These are phyloP conservation scores for Saccostrea cuccullata DNA, from an alignment of 1,140 invertebrate genomes.

Conservation along the genomic window DNA sequence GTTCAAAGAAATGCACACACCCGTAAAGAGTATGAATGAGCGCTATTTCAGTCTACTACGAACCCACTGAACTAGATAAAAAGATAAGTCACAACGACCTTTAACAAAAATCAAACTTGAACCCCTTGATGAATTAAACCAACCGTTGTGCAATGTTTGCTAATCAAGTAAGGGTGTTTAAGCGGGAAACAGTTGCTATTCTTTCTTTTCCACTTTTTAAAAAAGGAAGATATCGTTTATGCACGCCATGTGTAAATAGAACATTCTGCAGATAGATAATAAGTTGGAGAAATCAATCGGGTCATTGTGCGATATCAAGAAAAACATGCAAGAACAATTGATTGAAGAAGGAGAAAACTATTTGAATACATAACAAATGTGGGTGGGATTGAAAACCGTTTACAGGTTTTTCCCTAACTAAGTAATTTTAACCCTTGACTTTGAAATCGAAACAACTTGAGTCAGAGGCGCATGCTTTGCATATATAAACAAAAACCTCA, in stretches of 20 bases:
- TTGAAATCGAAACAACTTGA: background rate
- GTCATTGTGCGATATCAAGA: background rate
- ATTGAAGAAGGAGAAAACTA: background rate
- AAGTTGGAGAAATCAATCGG: background rate
- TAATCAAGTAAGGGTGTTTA: constrained; percentile 21
- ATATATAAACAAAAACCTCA: background rate
- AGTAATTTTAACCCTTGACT: background rate
- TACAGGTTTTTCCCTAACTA: background rate
- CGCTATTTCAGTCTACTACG: constrained; percentile 10
- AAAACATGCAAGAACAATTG: background rate
- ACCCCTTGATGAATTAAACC: background rate
- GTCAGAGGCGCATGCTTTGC: background rate
- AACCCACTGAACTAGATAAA: constrained; percentile 26
- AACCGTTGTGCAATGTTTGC: constrained; percentile 17
- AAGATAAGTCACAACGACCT: constrained; percentile 27
- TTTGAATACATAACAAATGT: background rate
- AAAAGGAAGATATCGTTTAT: background rate
- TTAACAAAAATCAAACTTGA: constrained; percentile 32
- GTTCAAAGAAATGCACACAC: constrained; percentile 28
- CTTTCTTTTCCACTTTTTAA: background rate
- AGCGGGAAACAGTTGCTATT: background rate
- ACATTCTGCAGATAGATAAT: background rate
- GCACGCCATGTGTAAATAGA: constrained; percentile 26
- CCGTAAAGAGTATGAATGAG: constrained; percentile 23
- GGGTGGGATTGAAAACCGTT: background rate